phyloP scores from a whole-genome alignment of 2,888 invertebrate genomes.

The Megastigmus dorsalis region DNA sequence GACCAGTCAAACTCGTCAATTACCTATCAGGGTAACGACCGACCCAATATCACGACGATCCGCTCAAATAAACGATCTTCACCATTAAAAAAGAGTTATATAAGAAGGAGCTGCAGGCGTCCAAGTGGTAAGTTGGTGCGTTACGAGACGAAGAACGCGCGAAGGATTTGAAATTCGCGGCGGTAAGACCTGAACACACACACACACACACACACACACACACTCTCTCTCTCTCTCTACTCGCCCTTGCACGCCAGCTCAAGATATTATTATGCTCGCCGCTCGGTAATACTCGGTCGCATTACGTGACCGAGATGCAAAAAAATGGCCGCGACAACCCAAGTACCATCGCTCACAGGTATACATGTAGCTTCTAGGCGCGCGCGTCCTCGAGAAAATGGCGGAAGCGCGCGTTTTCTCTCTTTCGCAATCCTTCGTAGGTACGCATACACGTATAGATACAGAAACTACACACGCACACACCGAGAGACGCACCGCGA shows the following conservation, averaged over 20 bases:
- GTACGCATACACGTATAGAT: neutral
- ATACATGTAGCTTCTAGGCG: neutral
- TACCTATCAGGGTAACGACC: too few species aligned
- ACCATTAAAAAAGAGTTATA: neutral
- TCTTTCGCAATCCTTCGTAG: neutral
- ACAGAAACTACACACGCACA: too few species aligned
- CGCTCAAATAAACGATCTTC: neutral
- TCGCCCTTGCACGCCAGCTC: too few species aligned
- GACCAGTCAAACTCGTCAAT: too few species aligned
- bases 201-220: too few species aligned
- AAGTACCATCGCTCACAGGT: neutral
- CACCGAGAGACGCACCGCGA: neutral
- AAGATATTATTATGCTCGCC: too few species aligned
- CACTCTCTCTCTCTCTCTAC: too few species aligned
- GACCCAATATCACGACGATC: neutral
- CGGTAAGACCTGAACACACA: too few species aligned
- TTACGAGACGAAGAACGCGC: neutral
- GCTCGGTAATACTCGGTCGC: conserved; percentile 40
- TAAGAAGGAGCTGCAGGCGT: too few species aligned
- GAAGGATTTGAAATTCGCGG: conserved; percentile 29
- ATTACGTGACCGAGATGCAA: conserved; percentile 51
- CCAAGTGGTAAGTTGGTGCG: too few species aligned
- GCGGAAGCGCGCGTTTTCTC: neutral
- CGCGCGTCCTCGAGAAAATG: conserved; percentile 40
- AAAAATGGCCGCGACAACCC: conserved; percentile 39